These are phyloP conservation scores for Ditylenchus dipsaci DNA, from an alignment of 1,140 invertebrate genomes.

Conservation along the genomic window DNA sequence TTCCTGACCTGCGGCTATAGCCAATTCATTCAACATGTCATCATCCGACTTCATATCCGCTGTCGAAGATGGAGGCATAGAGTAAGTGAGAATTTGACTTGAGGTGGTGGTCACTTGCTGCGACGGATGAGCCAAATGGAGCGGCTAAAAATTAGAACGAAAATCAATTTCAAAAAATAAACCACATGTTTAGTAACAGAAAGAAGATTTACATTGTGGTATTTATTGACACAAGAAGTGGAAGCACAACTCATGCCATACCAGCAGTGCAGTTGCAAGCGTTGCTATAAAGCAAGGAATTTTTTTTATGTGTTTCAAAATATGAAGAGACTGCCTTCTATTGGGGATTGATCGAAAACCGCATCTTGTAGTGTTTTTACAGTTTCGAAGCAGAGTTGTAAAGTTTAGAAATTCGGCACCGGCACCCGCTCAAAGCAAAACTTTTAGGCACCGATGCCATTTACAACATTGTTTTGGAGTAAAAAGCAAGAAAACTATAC, in stretches of 20 bases:
- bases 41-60: background rate
- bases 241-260: conserved; percentile 3
- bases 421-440: no score
- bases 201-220: background rate
- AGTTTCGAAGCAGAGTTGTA: no score
- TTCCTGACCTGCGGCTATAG: background rate
- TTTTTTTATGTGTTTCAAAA: no score
- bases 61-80: background rate
- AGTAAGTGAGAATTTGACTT: background rate
- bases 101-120: background rate
- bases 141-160: background rate
- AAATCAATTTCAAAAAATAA: no score
- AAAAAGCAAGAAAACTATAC: no score
- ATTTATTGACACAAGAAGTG: background rate
- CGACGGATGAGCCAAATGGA: background rate
- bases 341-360: no score
- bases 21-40: background rate
- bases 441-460: no score
- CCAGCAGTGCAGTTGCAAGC: background rate
- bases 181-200: no score
- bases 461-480: no score
- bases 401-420: no score
- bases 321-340: no score
- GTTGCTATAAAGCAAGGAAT: background rate
- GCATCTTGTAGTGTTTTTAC: no score